Base-by-base conservation (phyloP, 2,888 invertebrate species). In the Acronicta aceris region DNA sequence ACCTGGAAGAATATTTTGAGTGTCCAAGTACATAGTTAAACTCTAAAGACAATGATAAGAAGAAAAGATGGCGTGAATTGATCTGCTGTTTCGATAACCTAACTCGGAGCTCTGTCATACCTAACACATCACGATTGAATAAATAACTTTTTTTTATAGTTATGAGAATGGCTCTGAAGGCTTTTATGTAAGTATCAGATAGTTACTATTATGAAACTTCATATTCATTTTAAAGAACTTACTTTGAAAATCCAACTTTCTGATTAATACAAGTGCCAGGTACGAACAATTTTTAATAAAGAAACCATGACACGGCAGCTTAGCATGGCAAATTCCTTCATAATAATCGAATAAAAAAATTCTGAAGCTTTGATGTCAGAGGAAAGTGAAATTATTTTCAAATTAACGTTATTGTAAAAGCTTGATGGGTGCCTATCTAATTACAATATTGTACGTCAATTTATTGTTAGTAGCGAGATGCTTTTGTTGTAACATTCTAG, bases 371-470 rank as follows among this genome's bases (percentile, higher is more conserved):
- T 48, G 40, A 48, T 21, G n/a, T 40, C 5, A 8, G 33, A 65
- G 27, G 70, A 69, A 66, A 70, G 66, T 63, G 47, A 51, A 50
- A 48, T 40, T 55, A 51, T 17, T 47, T 61, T 60, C 33, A 40
- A 68, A 49, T 60, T 52, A 48, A 48, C 47, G 17, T 25, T 60
- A 41, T 27, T 10, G 59, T 60, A 41, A 41, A 41, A 25, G 38
- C n/a, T n/a, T 15, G n/a, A 40, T 13, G 46, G 59, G 8, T 46
- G 52, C 36, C 21, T 41, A n/a, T 15, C 36, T 30, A 60, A 65
- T 65, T 52, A 52, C 27, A 15, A 45, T 53, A 60, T 60, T 68
- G 13, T 46, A 45, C 40, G 42, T 53, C 46, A 42, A 52, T 67
- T 67, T 59, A 30, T 58, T 30, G 16, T 36, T 38, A n/a, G 9